Conservation (phyloP, 2,888 invertebrate genomes). For the Andricus curvator region DNA sequence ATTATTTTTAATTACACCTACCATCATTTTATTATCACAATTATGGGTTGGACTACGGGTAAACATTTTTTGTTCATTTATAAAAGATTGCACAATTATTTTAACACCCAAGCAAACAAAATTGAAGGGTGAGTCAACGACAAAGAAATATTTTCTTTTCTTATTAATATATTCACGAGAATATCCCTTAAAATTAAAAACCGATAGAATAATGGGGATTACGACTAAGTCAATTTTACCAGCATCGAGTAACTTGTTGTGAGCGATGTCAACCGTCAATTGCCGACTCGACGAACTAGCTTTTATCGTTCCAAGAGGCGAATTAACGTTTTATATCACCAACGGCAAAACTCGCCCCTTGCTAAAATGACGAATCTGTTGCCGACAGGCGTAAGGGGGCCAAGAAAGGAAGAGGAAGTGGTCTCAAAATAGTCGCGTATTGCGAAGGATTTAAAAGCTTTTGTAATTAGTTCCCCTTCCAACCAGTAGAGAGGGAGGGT, state of each 20-base stretch:
- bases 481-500: not conserved
- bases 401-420: slow-evolving; percentile 38
- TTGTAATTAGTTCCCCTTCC: slow-evolving; percentile 50
- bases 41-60: no score
- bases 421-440: slow-evolving; percentile 35
- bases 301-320: slow-evolving; percentile 36
- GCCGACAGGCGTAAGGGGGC: slow-evolving; percentile 37
- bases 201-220: not conserved
- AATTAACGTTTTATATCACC: slow-evolving; percentile 41
- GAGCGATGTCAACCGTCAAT: slow-evolving; percentile 22
- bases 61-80: no score
- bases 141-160: no score
- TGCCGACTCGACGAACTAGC: not conserved
- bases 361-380: slow-evolving; percentile 38
- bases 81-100: no score
- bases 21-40: no score
- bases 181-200: not conserved
- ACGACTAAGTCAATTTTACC: not conserved
- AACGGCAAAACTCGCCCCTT: slow-evolving; percentile 30
- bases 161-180: not conserved
- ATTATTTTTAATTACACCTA: no score
- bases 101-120: no score
- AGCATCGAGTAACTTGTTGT: slow-evolving; percentile 1
- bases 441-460: slow-evolving; percentile 53
- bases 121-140: no score